Conservation (phyloP, 1,140 invertebrate species). For the Neuroterus valhalla region DNA sequence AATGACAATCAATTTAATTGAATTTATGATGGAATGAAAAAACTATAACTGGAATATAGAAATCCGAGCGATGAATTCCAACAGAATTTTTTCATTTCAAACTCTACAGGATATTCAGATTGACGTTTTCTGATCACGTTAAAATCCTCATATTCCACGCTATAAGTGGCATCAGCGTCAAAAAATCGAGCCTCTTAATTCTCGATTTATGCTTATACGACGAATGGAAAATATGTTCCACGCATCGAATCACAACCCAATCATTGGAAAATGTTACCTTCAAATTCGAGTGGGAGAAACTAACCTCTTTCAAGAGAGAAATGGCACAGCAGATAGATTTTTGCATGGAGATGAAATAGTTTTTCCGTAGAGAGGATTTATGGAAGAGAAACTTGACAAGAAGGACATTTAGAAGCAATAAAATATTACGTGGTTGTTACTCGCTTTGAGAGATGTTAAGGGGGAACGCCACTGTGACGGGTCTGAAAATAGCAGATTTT, state of each 20-base stretch:
- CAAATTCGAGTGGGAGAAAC: background rate
- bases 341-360: conserved; percentile 8
- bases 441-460: too few relatives aligned
- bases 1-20: background rate
- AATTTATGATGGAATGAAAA: background rate
- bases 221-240: conserved; percentile 13
- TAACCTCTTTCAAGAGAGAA: background rate
- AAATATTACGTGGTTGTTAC: too few relatives aligned
- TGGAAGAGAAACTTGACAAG: background rate
- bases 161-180: background rate
- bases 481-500: too few relatives aligned
- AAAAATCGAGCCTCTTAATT: background rate
- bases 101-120: too few relatives aligned
- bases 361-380: background rate
- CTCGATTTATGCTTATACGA: background rate
- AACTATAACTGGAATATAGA: background rate
- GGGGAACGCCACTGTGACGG: too few relatives aligned
- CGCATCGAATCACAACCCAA: conserved; percentile 20
- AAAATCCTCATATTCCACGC: background rate
- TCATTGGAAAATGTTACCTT: conserved; percentile 12
- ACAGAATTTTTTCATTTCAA: background rate
- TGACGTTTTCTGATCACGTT: background rate
- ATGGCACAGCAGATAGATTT: background rate
- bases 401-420: background rate
- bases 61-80: background rate